phyloP scores from a whole-genome alignment of 2,113 vertebrate genomes.

The Galemys pyrenaicus region DNA sequence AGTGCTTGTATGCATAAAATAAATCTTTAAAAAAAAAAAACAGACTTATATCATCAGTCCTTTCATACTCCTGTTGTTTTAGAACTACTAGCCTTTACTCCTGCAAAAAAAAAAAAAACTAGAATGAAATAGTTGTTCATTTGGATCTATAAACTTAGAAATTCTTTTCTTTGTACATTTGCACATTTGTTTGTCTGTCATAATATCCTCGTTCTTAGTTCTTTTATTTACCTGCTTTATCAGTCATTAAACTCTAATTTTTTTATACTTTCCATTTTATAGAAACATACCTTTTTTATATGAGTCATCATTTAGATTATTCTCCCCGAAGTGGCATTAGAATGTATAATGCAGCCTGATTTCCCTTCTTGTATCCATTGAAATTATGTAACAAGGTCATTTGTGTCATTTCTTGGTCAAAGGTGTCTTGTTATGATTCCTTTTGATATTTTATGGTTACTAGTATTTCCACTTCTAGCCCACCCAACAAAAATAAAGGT shows the following conservation, averaged over 20 bases:
- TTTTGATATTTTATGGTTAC: conserved; percentile 45
- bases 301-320: neutral
- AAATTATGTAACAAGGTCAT: neutral
- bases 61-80: neutral
- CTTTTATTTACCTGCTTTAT: neutral
- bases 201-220: conserved; percentile 10
- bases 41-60: neutral
- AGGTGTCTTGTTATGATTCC: neutral
- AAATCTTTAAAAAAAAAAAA: no score
- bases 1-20: no score
- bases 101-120: neutral
- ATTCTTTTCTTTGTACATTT: neutral
- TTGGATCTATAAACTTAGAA: neutral
- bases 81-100: neutral
- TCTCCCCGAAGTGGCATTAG: neutral
- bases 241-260: neutral
- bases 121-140: neutral
- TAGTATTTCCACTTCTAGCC: neutral
- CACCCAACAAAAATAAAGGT: conserved; percentile 15
- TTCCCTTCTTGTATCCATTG: neutral
- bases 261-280: neutral
- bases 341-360: neutral
- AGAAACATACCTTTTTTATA: conserved; percentile 10
- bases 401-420: neutral
- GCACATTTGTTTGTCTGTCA: neutral